These are phyloP conservation scores for Stomorhina lunata DNA, from an alignment of 2,888 invertebrate genomes.

Conservation along the genomic window DNA sequence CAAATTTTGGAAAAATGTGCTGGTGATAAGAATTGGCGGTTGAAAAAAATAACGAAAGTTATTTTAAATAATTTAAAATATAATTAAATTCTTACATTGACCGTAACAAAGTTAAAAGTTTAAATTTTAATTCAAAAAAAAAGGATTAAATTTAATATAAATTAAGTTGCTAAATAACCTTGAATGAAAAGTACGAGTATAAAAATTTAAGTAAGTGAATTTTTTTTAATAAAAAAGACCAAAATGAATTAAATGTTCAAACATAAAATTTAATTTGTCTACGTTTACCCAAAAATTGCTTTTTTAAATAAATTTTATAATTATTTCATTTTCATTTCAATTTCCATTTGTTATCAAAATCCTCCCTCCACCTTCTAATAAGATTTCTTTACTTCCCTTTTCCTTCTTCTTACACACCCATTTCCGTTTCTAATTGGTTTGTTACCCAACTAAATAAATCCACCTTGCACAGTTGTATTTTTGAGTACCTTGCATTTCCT, in stretches of 20 bases:
- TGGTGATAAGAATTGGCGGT: slow-evolving; percentile 2
- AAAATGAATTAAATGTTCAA: too few relatives aligned
- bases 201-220: too few relatives aligned
- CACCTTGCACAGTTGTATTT: slow-evolving; percentile 7
- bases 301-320: too few relatives aligned
- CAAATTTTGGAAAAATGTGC: not conserved
- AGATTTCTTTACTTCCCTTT: slow-evolving; percentile 14
- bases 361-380: not conserved
- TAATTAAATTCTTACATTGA: not conserved
- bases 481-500: not conserved
- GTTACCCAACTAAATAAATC: slow-evolving; percentile 1
- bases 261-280: too few relatives aligned
- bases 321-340: not conserved
- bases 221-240: too few relatives aligned
- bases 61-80: not conserved
- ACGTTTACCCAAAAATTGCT: too few relatives aligned
- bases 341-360: not conserved
- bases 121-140: too few relatives aligned
- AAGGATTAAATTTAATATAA: too few relatives aligned
- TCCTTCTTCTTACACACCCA: too few relatives aligned
- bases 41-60: not conserved
- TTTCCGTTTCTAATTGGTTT: slow-evolving; percentile 21
- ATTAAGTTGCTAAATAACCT: too few relatives aligned
- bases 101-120: too few relatives aligned
- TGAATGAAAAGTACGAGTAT: too few relatives aligned